phyloP scores from a whole-genome alignment of 2,113 vertebrate genomes.

The Eublepharis macularius region DNA sequence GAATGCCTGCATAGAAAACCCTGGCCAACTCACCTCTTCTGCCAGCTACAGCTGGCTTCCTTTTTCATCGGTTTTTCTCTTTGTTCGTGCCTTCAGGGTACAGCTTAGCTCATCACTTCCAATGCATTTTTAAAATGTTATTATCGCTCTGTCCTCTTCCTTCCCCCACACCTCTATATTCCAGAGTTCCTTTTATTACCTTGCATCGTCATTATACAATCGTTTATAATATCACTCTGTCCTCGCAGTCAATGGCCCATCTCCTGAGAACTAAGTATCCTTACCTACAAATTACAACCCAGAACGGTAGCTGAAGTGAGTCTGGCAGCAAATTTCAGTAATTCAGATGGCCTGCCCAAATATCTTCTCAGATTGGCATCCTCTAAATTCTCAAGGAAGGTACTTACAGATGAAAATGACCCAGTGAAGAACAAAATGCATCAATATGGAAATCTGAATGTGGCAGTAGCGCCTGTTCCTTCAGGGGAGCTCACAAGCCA shows the following conservation, averaged over 20 bases:
- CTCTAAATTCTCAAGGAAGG: no score
- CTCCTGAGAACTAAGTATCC: not conserved
- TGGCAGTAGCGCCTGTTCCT: no score
- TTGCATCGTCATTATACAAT: not conserved
- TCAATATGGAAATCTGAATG: no score
- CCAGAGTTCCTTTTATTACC: not conserved
- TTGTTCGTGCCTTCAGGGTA: not conserved
- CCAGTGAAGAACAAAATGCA: not conserved
- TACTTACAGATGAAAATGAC: not conserved
- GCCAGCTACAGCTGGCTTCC: not conserved
- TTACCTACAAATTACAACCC: not conserved
- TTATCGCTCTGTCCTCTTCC: not conserved
- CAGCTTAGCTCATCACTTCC: not conserved
- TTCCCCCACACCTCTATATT: not conserved
- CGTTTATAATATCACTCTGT: not conserved
- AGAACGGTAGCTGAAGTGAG: not conserved
- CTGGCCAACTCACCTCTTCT: no score
- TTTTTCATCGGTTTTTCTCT: rapidly evolving
- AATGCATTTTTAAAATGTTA: not conserved
- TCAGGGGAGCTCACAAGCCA: no score
- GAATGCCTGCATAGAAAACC: no score
- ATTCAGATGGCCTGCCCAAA: not conserved
- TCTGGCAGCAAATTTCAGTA: not conserved
- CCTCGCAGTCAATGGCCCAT: rapidly evolving
- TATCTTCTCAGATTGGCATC: not conserved